phyloP scores from a whole-genome alignment of 2,113 vertebrate genomes.

The Terrapene triunguis region DNA sequence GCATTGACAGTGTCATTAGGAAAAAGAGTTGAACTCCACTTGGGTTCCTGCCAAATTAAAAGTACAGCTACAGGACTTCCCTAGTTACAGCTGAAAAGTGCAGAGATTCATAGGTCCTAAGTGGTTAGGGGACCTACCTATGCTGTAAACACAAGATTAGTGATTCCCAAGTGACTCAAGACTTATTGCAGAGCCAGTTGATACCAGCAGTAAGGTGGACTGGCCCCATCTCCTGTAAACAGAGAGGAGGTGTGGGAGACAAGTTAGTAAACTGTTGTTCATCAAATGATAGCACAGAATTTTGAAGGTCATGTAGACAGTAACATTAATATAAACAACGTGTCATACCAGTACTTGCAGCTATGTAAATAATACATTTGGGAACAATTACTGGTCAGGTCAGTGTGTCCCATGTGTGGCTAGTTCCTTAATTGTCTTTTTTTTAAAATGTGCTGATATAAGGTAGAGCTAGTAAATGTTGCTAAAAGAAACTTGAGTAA shows the following conservation, averaged over 20 bases:
- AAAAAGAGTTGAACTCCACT: neutral
- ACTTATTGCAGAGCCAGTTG: neutral
- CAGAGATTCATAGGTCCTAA: neutral
- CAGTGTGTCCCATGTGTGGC: neutral
- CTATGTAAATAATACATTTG: fast-evolving
- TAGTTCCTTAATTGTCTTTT: neutral
- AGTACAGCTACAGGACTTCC: neutral
- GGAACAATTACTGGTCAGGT: neutral
- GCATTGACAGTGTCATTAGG: neutral
- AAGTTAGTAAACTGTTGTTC: neutral
- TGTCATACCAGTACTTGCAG: fast-evolving
- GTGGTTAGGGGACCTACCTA: neutral
- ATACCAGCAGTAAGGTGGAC: neutral
- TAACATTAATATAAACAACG: neutral
- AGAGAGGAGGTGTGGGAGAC: neutral
- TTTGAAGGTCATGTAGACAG: neutral
- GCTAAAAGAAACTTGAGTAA: neutral
- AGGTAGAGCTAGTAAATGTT: neutral
- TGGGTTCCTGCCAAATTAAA: neutral
- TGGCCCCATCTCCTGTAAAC: neutral
- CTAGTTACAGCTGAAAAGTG: fast-evolving
- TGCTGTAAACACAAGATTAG: neutral
- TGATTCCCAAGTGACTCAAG: fast-evolving
- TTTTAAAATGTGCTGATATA: neutral
- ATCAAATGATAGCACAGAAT: neutral